A percentile compares a stretch with the other conserved stretches of the same genome.
Evolutionary conservation across 2,113 vertebrate species (phyloP).

Genomic region (Ardeotis arabs): DNA sequence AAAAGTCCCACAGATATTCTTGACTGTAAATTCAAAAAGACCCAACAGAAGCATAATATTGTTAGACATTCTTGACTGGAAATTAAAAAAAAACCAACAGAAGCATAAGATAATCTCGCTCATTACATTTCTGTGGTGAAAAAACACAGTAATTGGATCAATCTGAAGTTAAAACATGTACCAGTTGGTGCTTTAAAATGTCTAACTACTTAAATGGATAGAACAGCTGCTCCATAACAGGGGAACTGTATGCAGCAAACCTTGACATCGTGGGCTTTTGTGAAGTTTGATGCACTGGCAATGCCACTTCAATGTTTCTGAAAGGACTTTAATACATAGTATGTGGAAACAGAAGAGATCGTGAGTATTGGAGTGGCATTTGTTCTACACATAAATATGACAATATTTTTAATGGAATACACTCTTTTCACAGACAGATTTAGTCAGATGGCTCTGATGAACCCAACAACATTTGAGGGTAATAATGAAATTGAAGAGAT

Average conservation of each 20-base stretch:
- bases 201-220: neutral
- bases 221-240: neutral
- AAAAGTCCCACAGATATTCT: neutral
- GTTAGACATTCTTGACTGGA: neutral
- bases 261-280: conserved; percentile 29
- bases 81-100: neutral
- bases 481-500: conserved; percentile 9
- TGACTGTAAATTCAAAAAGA: neutral
- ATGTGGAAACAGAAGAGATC: neutral
- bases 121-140: neutral
- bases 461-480: neutral
- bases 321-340: neutral
- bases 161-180: neutral
- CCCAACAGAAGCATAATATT: neutral
- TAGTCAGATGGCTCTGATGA: neutral
- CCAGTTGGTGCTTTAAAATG: neutral
- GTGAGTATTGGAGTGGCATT: neutral
- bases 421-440: neutral
- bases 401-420: neutral
- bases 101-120: neutral
- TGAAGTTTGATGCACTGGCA: conserved; percentile 19
- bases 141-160: neutral
- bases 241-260: neutral
- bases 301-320: conserved; percentile 22
- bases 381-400: neutral